Percentiles rank a stretch among this genome's conserved stretches.
Conservation (phyloP, 2,888 invertebrate genomes). For the Branchellion lobata region DNA sequence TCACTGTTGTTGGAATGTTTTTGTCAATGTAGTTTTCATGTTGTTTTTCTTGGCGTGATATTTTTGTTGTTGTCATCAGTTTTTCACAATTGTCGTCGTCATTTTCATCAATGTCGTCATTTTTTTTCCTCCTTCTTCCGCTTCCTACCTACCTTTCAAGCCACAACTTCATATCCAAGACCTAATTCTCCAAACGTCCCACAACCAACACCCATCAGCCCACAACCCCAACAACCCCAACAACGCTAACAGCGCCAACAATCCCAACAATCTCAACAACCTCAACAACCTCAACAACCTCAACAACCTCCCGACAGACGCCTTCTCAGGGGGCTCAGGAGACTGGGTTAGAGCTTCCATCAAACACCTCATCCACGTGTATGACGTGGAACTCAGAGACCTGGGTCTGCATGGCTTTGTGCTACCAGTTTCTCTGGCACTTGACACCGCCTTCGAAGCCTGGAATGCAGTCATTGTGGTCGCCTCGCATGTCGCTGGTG, state of each 20-base stretch:
- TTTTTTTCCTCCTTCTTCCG: not conserved
- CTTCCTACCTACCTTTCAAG: not conserved
- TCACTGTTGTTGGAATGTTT: too few relatives aligned
- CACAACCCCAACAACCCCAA: not conserved
- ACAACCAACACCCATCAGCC: not conserved
- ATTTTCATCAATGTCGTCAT: too few relatives aligned
- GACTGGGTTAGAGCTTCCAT: constrained; percentile 14
- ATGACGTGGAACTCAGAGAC: constrained; percentile 33
- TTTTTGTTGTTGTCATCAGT: too few relatives aligned
- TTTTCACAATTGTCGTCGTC: too few relatives aligned
- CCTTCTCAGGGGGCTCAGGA: constrained; percentile 31
- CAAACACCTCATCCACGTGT: not conserved
- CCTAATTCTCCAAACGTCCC: too few relatives aligned
- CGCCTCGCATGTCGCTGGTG: not conserved
- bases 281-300: not conserved
- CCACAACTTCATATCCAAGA: too few relatives aligned
- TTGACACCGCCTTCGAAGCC: constrained; percentile 8
- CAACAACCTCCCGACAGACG: not conserved
- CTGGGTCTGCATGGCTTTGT: not conserved
- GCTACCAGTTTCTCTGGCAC: not conserved
- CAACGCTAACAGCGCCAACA: too few relatives aligned
- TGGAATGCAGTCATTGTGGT: not conserved
- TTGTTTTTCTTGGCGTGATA: too few relatives aligned
- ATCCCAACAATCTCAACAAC: too few relatives aligned
- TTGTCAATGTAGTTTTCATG: too few relatives aligned